Percentiles rank a stretch among this genome's conserved stretches.
Conservation (phyloP, 2,888 invertebrate genomes). For the Homarus gammarus region DNA sequence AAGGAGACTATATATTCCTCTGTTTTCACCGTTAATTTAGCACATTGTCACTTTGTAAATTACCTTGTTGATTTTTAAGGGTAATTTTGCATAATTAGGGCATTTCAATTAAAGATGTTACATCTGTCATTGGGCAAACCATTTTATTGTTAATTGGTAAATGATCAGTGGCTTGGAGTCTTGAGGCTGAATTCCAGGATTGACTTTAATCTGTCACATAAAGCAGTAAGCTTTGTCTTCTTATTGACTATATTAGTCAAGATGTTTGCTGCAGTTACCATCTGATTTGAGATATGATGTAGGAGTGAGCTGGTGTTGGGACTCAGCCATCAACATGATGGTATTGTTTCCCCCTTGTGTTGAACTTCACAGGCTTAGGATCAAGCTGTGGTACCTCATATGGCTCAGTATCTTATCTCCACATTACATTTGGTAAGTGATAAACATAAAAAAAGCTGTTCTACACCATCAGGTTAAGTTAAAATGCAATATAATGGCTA, state of each 20-base stretch:
- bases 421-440: background rate
- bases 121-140: slow-evolving; percentile 28
- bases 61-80: slow-evolving; percentile 44
- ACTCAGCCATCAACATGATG: background rate
- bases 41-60: slow-evolving; percentile 18
- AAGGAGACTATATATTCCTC: slow-evolving; percentile 22
- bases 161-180: slow-evolving; percentile 31
- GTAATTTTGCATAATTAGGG: slow-evolving; percentile 52
- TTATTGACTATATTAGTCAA: slow-evolving; percentile 51
- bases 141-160: slow-evolving; percentile 43
- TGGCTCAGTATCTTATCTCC: slow-evolving; percentile 41
- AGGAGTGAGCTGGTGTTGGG: background rate
- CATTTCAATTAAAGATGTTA: slow-evolving; percentile 49
- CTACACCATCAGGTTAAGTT: slow-evolving; percentile 53
- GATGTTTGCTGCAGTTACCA: slow-evolving; percentile 10
- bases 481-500: slow-evolving; percentile 32
- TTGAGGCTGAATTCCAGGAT: slow-evolving; percentile 14
- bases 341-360: background rate
- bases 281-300: background rate
- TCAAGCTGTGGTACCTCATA: slow-evolving; percentile 42
- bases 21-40: slow-evolving; percentile 52
- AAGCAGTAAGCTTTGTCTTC: slow-evolving; percentile 17
- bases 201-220: slow-evolving; percentile 21
- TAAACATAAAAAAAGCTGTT: slow-evolving; percentile 18
- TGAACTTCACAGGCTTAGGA: background rate